These are phyloP conservation scores for Scalopus aquaticus DNA, from an alignment of 2,113 vertebrate genomes.

Conservation along the genomic window DNA sequence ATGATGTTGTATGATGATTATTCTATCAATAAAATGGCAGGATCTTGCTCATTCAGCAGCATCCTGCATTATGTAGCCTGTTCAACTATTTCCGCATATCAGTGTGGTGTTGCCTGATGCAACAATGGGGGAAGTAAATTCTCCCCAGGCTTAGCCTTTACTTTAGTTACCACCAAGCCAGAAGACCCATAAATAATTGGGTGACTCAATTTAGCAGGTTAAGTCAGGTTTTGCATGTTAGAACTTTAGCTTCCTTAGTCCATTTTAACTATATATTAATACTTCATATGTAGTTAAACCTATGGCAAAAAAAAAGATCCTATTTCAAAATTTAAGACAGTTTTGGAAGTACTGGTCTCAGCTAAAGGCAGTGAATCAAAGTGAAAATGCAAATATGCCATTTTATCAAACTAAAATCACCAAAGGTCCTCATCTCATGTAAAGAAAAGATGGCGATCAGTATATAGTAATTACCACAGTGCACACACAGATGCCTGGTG, in stretches of 20 bases:
- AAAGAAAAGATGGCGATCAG: neutral
- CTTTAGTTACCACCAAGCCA: neutral
- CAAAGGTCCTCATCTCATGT: neutral
- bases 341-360: neutral
- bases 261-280: neutral
- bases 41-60: too few relatives aligned
- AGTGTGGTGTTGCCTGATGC: too few relatives aligned
- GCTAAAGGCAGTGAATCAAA: neutral
- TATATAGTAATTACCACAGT: too few relatives aligned
- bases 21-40: too few relatives aligned
- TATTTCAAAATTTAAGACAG: neutral
- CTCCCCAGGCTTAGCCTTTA: neutral
- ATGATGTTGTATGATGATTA: too few relatives aligned
- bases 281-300: neutral
- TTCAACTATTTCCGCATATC: too few relatives aligned
- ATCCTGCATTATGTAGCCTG: too few relatives aligned
- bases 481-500: neutral
- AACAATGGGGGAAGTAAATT: neutral
- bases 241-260: neutral
- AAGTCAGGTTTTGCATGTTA: neutral
- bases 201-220: neutral
- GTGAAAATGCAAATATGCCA: neutral
- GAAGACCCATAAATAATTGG: neutral
- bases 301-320: neutral
- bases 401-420: neutral